These are phyloP conservation scores for Astur gentilis DNA, from an alignment of 2,113 vertebrate species.

Conservation along the genomic window DNA sequence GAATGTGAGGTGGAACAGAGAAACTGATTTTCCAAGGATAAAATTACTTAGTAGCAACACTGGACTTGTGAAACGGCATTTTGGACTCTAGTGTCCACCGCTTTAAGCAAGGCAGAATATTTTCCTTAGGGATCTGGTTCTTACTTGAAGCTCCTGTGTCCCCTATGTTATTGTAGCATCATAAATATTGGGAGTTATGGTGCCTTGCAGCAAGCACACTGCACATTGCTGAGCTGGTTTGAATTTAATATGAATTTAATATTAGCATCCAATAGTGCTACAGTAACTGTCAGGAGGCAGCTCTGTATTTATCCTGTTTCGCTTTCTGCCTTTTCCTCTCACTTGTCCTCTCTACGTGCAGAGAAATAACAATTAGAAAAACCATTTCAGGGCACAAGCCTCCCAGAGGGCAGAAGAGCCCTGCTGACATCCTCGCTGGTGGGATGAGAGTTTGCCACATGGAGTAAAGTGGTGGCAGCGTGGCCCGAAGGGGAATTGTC, in stretches of 20 bases:
- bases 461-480: not conserved
- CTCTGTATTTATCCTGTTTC: not conserved
- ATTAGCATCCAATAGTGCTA: not conserved
- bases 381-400: not conserved
- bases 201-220: not conserved
- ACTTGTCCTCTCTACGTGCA: rapidly evolving
- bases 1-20: not conserved
- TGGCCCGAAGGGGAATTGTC: too few species aligned
- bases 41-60: not conserved
- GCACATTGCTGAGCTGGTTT: conserved; percentile 10
- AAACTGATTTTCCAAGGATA: not conserved
- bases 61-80: not conserved
- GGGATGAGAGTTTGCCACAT: too few species aligned
- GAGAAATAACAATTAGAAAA: too few species aligned
- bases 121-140: not conserved
- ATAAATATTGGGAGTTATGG: not conserved
- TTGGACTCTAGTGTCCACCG: not conserved
- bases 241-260: not conserved
- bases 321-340: not conserved
- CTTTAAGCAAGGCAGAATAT: not conserved
- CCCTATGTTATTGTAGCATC: not conserved
- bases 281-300: not conserved
- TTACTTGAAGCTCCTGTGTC: not conserved
- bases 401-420: not conserved
- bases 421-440: not conserved